Evolutionary conservation across 2,888 invertebrate species (phyloP).

Genomic region (Napeogenes sylphis): DNA sequence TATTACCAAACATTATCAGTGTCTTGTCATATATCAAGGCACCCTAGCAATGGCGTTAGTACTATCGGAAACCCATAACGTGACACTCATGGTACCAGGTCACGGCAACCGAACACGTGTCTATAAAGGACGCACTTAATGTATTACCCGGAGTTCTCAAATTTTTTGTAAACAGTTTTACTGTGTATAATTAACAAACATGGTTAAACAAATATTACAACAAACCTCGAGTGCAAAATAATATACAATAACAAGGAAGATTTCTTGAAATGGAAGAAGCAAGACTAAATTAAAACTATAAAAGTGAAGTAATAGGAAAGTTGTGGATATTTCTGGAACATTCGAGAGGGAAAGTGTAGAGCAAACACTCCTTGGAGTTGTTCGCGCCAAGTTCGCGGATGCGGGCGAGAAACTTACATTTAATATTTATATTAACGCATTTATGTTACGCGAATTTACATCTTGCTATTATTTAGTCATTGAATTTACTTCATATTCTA

Average conservation of each 20-base stretch:
- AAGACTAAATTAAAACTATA: conserved; percentile 15
- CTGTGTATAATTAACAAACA: too few relatives aligned
- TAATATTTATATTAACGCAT: conserved; percentile 30
- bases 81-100: conserved; percentile 37
- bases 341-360: conserved; percentile 33
- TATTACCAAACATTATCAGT: conserved; percentile 4
- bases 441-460: conserved; percentile 5
- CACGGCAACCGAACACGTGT: conserved; percentile 36
- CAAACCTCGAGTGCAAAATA: too few relatives aligned
- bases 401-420: conserved; percentile 31
- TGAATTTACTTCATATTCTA: too few relatives aligned
- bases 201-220: too few relatives aligned
- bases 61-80: conserved; percentile 60
- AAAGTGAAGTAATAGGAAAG: conserved; percentile 20
- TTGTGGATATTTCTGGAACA: conserved; percentile 18
- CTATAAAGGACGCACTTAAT: conserved; percentile 31
- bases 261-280: too few relatives aligned
- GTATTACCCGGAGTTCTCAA: conserved; percentile 9
- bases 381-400: conserved; percentile 29
- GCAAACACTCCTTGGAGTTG: conserved; percentile 31
- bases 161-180: background rate
- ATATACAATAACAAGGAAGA: too few relatives aligned
- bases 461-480: background rate
- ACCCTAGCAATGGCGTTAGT: conserved; percentile 37
- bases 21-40: conserved; percentile 30